Conservation (phyloP, 2,113 vertebrate species). For the Etheostoma spectabile region DNA sequence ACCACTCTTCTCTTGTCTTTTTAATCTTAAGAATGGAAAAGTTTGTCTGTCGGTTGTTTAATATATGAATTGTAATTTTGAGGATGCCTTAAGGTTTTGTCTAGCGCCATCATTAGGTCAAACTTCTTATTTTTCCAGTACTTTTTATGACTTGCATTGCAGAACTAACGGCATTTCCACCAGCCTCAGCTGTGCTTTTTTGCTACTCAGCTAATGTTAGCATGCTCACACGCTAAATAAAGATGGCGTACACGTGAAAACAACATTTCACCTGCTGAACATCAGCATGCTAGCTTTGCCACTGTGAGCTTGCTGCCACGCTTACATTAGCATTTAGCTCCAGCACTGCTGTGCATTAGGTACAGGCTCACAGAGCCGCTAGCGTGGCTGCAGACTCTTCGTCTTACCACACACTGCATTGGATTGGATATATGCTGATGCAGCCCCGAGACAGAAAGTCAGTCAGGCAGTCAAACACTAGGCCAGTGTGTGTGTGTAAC, state of each 20-base stretch:
- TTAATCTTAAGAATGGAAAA: not conserved
- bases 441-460: not conserved
- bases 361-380: not conserved
- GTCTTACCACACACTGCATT: not conserved
- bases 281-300: too few species aligned
- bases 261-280: too few species aligned
- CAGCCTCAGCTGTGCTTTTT: not conserved
- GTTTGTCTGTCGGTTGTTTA: not conserved
- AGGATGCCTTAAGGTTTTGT: not conserved
- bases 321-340: not conserved
- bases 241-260: not conserved
- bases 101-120: not conserved
- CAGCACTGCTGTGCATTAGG: not conserved
- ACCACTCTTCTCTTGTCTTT: not conserved
- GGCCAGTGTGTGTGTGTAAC: constrained; percentile 47
- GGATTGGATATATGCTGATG: constrained; percentile 12
- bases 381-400: not conserved
- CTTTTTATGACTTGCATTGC: not conserved
- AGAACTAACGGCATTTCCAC: not conserved
- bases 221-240: not conserved
- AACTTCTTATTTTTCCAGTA: not conserved
- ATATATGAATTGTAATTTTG: not conserved
- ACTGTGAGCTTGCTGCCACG: not conserved
- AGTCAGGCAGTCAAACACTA: constrained; percentile 25
- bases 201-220: not conserved